Evolutionary conservation across 2,888 invertebrate species (phyloP).

Genomic region (Drosophila trichaetosa): DNA sequence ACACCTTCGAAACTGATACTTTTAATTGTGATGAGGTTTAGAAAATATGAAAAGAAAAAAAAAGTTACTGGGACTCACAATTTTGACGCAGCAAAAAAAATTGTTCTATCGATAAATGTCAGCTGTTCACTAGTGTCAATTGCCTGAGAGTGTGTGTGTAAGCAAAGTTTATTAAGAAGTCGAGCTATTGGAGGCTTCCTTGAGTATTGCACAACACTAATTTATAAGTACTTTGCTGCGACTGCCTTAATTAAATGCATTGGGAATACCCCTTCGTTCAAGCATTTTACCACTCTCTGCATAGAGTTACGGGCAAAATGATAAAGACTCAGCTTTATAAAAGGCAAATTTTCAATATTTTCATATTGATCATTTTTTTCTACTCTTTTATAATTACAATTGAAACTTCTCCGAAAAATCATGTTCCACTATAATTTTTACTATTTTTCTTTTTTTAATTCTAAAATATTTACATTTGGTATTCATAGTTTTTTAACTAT

Average conservation of each 20-base stretch:
- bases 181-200: neutral
- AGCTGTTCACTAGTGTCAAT: conserved; percentile 41
- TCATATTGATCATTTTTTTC: neutral
- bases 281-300: neutral
- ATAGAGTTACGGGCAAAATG: neutral
- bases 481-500: neutral
- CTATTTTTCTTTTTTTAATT: neutral
- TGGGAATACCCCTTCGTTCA: neutral
- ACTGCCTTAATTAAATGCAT: neutral
- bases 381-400: neutral
- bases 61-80: neutral
- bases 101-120: conserved; percentile 47
- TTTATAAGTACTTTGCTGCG: neutral
- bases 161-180: neutral
- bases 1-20: neutral
- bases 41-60: neutral
- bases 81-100: neutral
- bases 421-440: neutral
- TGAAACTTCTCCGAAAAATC: neutral
- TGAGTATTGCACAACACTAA: neutral
- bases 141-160: neutral
- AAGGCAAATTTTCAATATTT: neutral
- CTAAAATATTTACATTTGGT: neutral
- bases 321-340: neutral
- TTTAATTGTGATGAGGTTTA: neutral